Base-by-base conservation (phyloP, 2,113 vertebrate species). In the Cathartes aura region DNA sequence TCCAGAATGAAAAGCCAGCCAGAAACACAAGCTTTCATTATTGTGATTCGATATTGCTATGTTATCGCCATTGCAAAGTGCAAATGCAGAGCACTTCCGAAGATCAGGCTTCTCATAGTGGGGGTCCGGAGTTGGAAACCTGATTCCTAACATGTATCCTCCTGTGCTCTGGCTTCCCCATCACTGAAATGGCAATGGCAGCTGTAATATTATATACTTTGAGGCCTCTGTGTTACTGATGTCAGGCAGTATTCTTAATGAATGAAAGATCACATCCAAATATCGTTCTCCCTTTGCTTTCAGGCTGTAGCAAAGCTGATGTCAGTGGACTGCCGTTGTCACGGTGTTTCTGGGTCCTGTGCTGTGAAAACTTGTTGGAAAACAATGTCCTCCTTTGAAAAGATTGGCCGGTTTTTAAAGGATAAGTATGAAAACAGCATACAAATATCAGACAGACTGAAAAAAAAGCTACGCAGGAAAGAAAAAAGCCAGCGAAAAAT, bases 331-430 rank as follows among this genome's bases (percentile, higher is more conserved):
- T 99, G 99, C 55, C 99, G 99, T 15, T 99, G 99, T 89, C 99
- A 99, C 0, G 99, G 99, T 27, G 98, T 99, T 85, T 99, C 99
- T 1, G 99, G 99, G 43, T 99, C 99, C n/a, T 99, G 99, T 14
- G 99, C 99, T 2, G 99, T 99, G 89, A 99, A 99, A 98, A 99
- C 99, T 1, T 99, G 99, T 56, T 99, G 99, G 99, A 99, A 98
- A 97, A 99, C 98, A 5, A 99, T 99, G 99, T 99, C 99, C 5
- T 93, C 99, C 10, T 99, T 99, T 67, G 98, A 99, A 79, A 99
- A 98, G 22, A 98, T 99, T 19, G 99, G 99, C 15, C 90, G 68
- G 4, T 99, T 99, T 94, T 98, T 99, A 95, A 99, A 99, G 97
- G 99, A 99, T 47, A 99, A 99, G 59, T 99, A 99, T 24, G 99